Percentiles rank a stretch among this genome's conserved stretches.
Evolutionary conservation across 2,888 invertebrate genomes (phyloP).

Genomic region (Drosophila lutescens): DNA sequence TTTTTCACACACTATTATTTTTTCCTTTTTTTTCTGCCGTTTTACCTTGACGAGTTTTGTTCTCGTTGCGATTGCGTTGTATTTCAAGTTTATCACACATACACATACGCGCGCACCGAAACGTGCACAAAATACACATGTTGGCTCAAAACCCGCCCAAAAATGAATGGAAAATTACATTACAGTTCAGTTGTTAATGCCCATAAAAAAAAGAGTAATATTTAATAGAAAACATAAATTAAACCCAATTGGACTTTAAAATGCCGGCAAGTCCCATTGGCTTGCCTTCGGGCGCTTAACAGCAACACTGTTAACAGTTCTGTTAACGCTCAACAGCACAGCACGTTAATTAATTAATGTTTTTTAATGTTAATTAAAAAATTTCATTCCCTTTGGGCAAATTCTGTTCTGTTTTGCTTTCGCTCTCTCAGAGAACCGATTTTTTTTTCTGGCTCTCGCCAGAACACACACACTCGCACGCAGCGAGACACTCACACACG

Average conservation of each 20-base stretch:
- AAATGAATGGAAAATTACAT: conserved; percentile 40
- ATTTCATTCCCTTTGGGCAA: too few relatives aligned
- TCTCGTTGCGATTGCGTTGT: conserved; percentile 66
- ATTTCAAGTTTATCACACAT: conserved; percentile 69
- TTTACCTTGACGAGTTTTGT: conserved; percentile 72
- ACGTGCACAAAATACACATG: conserved; percentile 39
- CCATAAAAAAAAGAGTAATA: too few relatives aligned
- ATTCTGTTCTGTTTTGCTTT: too few relatives aligned
- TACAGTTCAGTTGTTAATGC: too few relatives aligned
- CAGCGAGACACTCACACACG: conserved; percentile 8
- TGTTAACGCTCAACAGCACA: conserved; percentile 23
- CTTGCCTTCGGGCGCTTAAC: conserved; percentile 27
- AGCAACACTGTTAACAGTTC: too few relatives aligned
- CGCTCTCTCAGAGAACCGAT: too few relatives aligned
- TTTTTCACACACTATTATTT: conserved; percentile 60
- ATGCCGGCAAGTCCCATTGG: conserved; percentile 43
- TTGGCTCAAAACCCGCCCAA: conserved; percentile 35
- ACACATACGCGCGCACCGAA: conserved; percentile 11
- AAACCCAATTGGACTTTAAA: conserved; percentile 30
- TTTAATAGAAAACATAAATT: not conserved
- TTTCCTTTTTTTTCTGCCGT: conserved; percentile 25
- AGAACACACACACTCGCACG: conserved; percentile 11
- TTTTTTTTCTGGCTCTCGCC: conserved; percentile 41
- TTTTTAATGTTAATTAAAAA: too few relatives aligned
- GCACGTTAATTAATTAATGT: too few relatives aligned